These are phyloP conservation scores for Allacma fusca DNA, from an alignment of 2,888 invertebrate genomes.

Conservation along the genomic window DNA sequence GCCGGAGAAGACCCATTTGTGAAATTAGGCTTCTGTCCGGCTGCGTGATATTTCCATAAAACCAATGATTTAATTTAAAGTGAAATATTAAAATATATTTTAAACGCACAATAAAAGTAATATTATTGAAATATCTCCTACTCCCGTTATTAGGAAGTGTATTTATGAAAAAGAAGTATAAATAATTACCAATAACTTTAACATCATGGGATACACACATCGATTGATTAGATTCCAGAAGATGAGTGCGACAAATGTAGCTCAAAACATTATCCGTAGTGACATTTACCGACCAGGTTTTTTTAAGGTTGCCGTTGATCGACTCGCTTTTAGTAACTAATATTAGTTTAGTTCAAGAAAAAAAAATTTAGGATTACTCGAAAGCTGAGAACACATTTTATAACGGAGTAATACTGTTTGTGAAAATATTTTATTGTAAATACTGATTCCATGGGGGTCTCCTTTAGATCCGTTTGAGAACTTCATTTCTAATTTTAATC, in stretches of 20 bases:
- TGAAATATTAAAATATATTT: too few relatives aligned
- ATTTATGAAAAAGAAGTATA: too few relatives aligned
- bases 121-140: too few relatives aligned
- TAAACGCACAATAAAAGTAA: too few relatives aligned
- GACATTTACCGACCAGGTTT: neutral
- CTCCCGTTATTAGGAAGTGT: too few relatives aligned
- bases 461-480: neutral
- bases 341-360: too few relatives aligned
- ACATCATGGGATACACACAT: neutral
- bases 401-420: too few relatives aligned
- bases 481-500: neutral
- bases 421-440: too few relatives aligned
- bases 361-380: too few relatives aligned
- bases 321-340: neutral
- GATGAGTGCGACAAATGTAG: neutral
- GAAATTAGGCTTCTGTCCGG: neutral
- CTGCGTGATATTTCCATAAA: too few relatives aligned
- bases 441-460: neutral
- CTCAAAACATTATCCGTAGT: neutral
- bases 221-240: neutral
- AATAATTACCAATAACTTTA: conserved; percentile 6
- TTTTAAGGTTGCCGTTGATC: neutral
- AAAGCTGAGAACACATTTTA: too few relatives aligned
- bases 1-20: neutral
- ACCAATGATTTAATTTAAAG: neutral